Percentiles rank a stretch among this genome's conserved stretches.
These are phyloP conservation scores for Temnothorax unifasciatus DNA, from an alignment of 2,888 invertebrate genomes.

Conservation along the genomic window DNA sequence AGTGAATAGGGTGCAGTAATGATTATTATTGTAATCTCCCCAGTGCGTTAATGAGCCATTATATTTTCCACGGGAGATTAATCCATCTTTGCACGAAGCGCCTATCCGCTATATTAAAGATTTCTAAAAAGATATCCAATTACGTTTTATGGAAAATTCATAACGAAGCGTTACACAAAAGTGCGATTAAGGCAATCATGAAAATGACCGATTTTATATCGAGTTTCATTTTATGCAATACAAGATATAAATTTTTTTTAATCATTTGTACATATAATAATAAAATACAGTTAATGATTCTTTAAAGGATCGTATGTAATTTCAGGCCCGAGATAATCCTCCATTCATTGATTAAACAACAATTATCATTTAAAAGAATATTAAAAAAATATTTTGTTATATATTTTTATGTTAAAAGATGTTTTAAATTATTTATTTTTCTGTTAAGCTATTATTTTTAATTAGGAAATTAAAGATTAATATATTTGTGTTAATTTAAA, in stretches of 20 bases:
- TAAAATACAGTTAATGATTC: background rate
- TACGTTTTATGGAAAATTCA: constrained; percentile 38
- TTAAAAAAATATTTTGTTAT: constrained; percentile 12
- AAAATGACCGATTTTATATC: constrained; percentile 22
- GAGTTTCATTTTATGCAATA: constrained; percentile 15
- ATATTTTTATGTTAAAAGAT: background rate
- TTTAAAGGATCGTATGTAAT: background rate
- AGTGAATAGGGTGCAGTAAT: constrained; percentile 37
- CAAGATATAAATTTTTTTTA: background rate
- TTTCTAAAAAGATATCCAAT: constrained; percentile 51
- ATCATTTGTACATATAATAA: background rate
- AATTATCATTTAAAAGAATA: background rate
- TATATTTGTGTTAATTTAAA: background rate
- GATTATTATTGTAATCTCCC: constrained; percentile 48
- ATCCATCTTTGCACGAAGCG: constrained; percentile 43
- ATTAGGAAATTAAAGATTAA: background rate
- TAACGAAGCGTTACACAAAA: constrained; percentile 33
- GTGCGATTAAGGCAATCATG: constrained; percentile 17
- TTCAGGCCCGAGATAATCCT: background rate
- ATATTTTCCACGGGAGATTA: constrained; percentile 60
- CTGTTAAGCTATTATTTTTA: background rate
- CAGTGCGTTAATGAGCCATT: constrained; percentile 59
- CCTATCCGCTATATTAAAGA: constrained; percentile 5
- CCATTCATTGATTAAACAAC: background rate
- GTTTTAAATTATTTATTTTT: background rate